Evolutionary conservation across 2,888 invertebrate species (phyloP).

Genomic region (Pseudococcus jackbeardsleyi): DNA sequence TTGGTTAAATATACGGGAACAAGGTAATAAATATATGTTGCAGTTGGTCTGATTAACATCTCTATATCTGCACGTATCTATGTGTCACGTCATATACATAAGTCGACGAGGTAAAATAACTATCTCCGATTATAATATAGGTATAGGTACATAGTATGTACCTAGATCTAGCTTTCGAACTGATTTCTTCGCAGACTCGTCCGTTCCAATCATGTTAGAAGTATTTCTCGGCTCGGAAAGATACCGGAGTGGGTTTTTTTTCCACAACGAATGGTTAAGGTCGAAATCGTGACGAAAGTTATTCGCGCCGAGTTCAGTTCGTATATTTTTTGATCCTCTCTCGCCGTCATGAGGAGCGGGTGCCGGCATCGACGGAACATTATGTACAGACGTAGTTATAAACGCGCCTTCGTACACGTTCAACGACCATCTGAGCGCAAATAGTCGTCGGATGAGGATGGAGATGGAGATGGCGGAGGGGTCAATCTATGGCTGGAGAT

Average conservation of each 20-base stretch:
- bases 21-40: not conserved
- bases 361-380: not conserved
- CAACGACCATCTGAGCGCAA: slow-evolving; percentile 22
- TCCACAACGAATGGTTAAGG: slow-evolving; percentile 21
- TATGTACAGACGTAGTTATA: not conserved
- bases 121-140: not conserved
- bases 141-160: not conserved
- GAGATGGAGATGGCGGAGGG: not conserved
- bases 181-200: not conserved
- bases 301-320: slow-evolving; percentile 26
- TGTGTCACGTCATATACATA: not conserved
- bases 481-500: not conserved
- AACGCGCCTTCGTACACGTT: slow-evolving; percentile 29
- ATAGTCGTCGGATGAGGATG: not conserved
- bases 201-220: slow-evolving; percentile 14
- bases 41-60: not conserved
- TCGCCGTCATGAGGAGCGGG: not conserved
- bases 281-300: slow-evolving; percentile 56
- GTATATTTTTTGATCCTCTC: slow-evolving; percentile 31
- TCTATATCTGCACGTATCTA: not conserved
- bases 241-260: slow-evolving; percentile 4
- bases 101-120: not conserved
- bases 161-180: not conserved
- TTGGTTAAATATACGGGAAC: slow-evolving; percentile 5
- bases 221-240: not conserved